Base-by-base conservation (phyloP, 2,113 vertebrate species). In the Labrus mixtus region DNA sequence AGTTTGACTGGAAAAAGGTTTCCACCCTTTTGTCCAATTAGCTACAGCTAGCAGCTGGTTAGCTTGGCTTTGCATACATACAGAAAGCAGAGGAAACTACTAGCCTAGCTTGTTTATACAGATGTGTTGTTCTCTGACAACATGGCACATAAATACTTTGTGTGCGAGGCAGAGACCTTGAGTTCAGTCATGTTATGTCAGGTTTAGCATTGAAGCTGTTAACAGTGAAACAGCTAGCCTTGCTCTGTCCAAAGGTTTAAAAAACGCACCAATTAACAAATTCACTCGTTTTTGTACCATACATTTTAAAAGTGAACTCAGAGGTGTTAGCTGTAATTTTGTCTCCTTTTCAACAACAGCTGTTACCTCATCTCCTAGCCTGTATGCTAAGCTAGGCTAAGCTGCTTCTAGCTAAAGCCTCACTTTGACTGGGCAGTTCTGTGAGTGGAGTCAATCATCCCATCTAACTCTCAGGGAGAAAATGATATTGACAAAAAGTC, bases 401-500 rank as follows among this genome's bases (percentile, higher is more conserved):
- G 9, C 58, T 68, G 29, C 22, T 25, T 12, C 20, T 19, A 55
- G 19, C 39, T 16, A 2, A 2, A 48, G 37, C 6, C 19, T 48
- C n/a, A n/a, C 46, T 53, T 57, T 53, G 1, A 54, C 53, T 10
- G 68, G 46, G 46, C n/a, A 39, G 45, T 37, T 65, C 5, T 25
- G 3, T 48, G 12, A 54, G 45, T 56, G 43, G n/a, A 11, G 20
- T 19, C 3, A 3, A 69, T 9, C 39, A 19, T 67, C 23, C 51
- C n/a, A 29, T 20, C 13, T 4, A 39, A 60, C 61, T 45, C 29
- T 6, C 7, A 50, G 22, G 19, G 53, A 67, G 16, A 39, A 68
- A 66, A 61, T 20, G 15, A 48, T 6, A 8, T 48, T 48, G 15
- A 45, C 17, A 43, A 76, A 81, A 59, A 37, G 46, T 60, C 3